Conservation (phyloP, 2,888 invertebrate genomes). For the Xestobium rufovillosum region DNA sequence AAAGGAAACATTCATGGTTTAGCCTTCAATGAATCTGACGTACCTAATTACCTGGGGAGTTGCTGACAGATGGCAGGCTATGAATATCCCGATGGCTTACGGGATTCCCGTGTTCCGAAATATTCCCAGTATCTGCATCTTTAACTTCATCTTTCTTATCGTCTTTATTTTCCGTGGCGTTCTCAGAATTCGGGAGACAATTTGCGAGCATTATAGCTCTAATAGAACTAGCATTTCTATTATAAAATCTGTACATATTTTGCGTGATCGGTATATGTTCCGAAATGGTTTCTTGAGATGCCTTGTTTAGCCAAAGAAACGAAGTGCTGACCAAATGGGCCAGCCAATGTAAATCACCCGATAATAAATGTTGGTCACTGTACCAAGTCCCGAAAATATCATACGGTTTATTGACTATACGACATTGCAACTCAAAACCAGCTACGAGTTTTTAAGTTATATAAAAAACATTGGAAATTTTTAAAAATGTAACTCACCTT, state of each 20-base stretch:
- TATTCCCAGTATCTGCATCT: conserved; percentile 21
- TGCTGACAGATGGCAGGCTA: conserved; percentile 23
- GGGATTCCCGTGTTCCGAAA: conserved; percentile 46
- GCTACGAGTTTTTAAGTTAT: conserved; percentile 46
- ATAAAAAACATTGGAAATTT: too few relatives aligned
- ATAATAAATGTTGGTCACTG: conserved; percentile 69
- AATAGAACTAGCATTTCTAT: conserved; percentile 72
- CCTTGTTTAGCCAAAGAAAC: conserved; percentile 73
- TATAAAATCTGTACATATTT: conserved; percentile 64
- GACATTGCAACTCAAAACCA: conserved; percentile 57
- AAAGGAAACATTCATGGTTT: conserved; percentile 1
- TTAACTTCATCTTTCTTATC: conserved; percentile 21
- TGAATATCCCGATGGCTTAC: conserved; percentile 47
- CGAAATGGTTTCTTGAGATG: conserved; percentile 70
- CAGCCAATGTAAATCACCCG: conserved; percentile 74
- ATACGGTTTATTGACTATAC: conserved; percentile 75
- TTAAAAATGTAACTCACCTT: conserved; percentile 48
- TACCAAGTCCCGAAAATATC: conserved; percentile 89
- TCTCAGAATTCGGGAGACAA: conserved; percentile 48
- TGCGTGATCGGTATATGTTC: conserved; percentile 73
- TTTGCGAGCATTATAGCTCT: conserved; percentile 70
- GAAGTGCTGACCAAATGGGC: conserved; percentile 68
- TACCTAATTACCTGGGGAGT: too few relatives aligned
- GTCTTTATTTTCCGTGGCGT: conserved; percentile 33
- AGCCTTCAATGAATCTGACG: too few relatives aligned